Conservation (phyloP, 2,113 vertebrate species). For the Coptodon rendalli region DNA sequence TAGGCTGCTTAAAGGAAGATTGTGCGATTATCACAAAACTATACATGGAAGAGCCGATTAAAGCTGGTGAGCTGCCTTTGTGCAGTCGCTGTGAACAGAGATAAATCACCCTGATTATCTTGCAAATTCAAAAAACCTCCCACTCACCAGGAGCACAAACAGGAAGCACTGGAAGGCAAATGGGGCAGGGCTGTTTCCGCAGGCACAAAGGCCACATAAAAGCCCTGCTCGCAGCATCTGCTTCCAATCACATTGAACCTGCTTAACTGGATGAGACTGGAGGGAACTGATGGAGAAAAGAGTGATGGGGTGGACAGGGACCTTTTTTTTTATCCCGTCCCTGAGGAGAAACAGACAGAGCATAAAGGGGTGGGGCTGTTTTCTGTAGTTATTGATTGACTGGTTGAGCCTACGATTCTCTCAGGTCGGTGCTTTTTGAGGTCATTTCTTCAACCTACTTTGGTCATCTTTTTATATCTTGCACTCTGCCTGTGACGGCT, state of each 20-base stretch:
- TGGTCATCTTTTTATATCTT: background rate
- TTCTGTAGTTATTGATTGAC: slow-evolving; percentile 17
- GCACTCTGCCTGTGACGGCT: accelerated
- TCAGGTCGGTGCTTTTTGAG: background rate
- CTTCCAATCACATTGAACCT: background rate
- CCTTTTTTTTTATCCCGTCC: background rate
- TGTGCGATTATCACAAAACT: background rate
- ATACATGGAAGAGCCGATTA: background rate
- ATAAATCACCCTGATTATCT: slow-evolving; percentile 6
- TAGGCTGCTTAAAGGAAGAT: background rate
- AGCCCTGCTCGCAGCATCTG: background rate
- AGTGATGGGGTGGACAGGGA: background rate
- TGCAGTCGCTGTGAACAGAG: background rate
- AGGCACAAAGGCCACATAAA: slow-evolving; percentile 8
- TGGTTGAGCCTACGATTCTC: background rate
- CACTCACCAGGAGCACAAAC: slow-evolving; percentile 24
- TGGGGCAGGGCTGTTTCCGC: slow-evolving; percentile 24
- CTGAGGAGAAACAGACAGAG: background rate
- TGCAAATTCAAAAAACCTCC: background rate
- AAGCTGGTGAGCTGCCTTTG: background rate
- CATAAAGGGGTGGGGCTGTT: background rate
- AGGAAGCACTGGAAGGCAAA: slow-evolving; percentile 45
- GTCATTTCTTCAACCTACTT: background rate
- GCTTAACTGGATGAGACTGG: slow-evolving; percentile 11
- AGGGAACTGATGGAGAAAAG: background rate